A percentile compares a stretch with the other conserved stretches of the same genome.
phyloP scores from a whole-genome alignment of 2,113 vertebrate genomes.

The Poecile atricapillus region DNA sequence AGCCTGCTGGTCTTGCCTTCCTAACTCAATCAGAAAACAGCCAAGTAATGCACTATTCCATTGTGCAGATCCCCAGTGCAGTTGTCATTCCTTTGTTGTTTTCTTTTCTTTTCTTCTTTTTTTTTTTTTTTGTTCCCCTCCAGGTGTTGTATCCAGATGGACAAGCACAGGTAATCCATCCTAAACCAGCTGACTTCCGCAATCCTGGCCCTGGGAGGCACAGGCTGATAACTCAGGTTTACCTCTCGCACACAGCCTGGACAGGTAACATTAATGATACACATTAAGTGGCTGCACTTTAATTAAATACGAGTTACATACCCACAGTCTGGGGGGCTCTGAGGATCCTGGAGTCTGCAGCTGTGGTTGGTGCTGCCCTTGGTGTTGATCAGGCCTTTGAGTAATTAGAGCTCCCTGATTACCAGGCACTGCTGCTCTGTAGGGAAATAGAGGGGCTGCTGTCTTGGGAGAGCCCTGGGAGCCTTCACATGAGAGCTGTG shows the following conservation, averaged over 20 bases:
- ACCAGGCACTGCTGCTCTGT: not conserved
- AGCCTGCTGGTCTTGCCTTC: not conserved
- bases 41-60: accelerated
- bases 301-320: accelerated
- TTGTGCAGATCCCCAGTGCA: not conserved
- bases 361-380: not conserved
- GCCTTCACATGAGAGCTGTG: accelerated
- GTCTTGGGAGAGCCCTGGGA: not conserved
- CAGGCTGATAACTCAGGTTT: constrained; percentile 94
- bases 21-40: not conserved
- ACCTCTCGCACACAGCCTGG: constrained; percentile 94
- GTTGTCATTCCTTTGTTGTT: not conserved
- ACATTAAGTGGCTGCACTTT: not conserved
- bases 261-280: constrained; percentile 75
- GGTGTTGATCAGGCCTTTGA: not conserved
- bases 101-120: not conserved
- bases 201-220: constrained; percentile 91
- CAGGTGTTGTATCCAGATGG: constrained; percentile 96
- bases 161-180: constrained; percentile 93
- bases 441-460: not conserved
- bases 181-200: constrained; percentile 93
- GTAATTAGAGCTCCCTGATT: not conserved
- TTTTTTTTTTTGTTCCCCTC: not conserved
- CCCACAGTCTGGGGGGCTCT: not conserved
- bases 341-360: not conserved